Evolutionary conservation across 2,888 invertebrate genomes (phyloP).

Genomic region (Stegophylla sp.): DNA sequence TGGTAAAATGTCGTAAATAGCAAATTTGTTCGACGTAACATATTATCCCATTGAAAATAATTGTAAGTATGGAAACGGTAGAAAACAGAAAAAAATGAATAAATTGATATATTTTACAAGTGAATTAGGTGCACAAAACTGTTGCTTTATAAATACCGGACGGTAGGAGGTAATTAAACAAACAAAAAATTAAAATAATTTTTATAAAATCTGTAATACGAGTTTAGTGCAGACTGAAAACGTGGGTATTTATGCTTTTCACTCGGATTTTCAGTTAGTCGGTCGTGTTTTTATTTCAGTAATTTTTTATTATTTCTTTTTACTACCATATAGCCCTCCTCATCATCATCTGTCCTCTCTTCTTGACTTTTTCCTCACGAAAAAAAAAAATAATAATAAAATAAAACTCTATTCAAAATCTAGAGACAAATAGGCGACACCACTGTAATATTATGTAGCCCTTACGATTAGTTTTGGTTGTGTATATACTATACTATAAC

Average conservation of each 20-base stretch:
- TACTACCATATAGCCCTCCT: too few relatives aligned
- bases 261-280: background rate
- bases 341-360: too few relatives aligned
- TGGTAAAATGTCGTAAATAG: constrained; percentile 42
- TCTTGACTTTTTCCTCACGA: background rate
- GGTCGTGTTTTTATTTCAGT: background rate
- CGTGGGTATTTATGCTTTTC: background rate
- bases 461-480: constrained; percentile 51
- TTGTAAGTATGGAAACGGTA: background rate
- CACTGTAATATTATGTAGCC: constrained; percentile 6
- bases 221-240: too few relatives aligned
- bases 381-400: background rate
- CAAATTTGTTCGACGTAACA: constrained; percentile 24
- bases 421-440: constrained; percentile 45
- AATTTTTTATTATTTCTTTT: background rate
- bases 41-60: background rate
- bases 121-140: too few relatives aligned
- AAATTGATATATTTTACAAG: too few relatives aligned
- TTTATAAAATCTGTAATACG: too few relatives aligned
- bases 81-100: background rate
- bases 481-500: too few relatives aligned
- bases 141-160: too few relatives aligned
- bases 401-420: constrained; percentile 10
- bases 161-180: too few relatives aligned
- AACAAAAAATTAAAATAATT: too few relatives aligned